phyloP scores from a whole-genome alignment of 2,888 invertebrate genomes.

The Calameuta idolon region DNA sequence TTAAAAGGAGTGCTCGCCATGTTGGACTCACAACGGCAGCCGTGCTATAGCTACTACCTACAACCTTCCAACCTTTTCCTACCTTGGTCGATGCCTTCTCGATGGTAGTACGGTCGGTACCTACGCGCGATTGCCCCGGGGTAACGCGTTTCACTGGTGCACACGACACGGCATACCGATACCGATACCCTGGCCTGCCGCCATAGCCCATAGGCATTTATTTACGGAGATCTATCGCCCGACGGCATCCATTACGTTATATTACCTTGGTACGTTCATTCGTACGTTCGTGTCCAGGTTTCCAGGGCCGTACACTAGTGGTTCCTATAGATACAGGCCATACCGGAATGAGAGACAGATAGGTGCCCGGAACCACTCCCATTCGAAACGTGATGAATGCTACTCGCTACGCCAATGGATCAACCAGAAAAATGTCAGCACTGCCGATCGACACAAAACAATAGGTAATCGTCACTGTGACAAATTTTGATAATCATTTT shows the following conservation, averaged over 20 bases:
- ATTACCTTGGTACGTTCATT: constrained; percentile 9
- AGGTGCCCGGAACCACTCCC: constrained; percentile 24
- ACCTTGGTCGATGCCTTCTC: not conserved
- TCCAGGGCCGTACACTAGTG: not conserved
- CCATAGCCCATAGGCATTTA: not conserved
- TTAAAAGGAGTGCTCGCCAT: constrained; percentile 41
- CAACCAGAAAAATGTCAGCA: not conserved
- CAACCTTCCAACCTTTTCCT: constrained; percentile 5
- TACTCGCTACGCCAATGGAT: not conserved
- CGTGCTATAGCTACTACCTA: not conserved
- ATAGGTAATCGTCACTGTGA: not conserved
- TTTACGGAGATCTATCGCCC: constrained; percentile 23
- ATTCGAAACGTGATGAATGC: constrained; percentile 23
- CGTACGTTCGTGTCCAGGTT: constrained; percentile 23
- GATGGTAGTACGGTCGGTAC: not conserved
- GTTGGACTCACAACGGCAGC: not conserved
- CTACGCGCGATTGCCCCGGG: not conserved
- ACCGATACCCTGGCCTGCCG: not conserved
- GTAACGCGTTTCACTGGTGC: constrained; percentile 7
- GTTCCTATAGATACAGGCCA: not conserved
- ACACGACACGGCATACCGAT: constrained; percentile 6
- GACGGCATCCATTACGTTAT: constrained; percentile 23
- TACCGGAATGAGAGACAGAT: constrained; percentile 19
- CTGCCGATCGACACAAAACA: not conserved
- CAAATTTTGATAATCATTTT: not conserved